Conservation (phyloP, 2,797 vertebrate genomes). For the Chelidonichthys spinosus region DNA sequence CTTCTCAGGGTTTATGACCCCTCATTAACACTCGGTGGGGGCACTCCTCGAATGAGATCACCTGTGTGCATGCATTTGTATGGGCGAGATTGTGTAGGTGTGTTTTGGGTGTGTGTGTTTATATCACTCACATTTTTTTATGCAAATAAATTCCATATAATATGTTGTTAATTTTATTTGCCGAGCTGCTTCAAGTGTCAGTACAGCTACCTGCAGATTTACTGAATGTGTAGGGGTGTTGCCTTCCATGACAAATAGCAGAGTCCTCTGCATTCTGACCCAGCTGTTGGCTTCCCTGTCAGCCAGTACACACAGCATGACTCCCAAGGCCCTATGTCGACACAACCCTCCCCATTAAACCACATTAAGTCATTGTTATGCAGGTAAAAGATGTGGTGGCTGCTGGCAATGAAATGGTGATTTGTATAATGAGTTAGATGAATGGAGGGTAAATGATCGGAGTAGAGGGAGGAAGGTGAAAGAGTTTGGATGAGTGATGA, state of each 20-base stretch:
- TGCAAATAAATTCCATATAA: slow-evolving; percentile 36
- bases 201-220: slow-evolving; percentile 19
- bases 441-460: slow-evolving; percentile 33
- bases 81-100: slow-evolving; percentile 14
- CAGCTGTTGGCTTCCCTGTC: slow-evolving; percentile 32
- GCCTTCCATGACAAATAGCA: slow-evolving; percentile 31
- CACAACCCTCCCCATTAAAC: slow-evolving; percentile 39
- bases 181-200: slow-evolving; percentile 20
- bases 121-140: slow-evolving; percentile 4
- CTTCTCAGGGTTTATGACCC: slow-evolving; percentile 68
- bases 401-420: slow-evolving; percentile 36
- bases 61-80: slow-evolving; percentile 37
- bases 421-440: slow-evolving; percentile 42
- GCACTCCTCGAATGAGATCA: slow-evolving; percentile 39
- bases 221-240: slow-evolving; percentile 9
- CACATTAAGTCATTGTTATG: slow-evolving; percentile 41
- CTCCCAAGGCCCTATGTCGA: slow-evolving; percentile 35
- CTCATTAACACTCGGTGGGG: slow-evolving; percentile 76
- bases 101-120: slow-evolving; percentile 10
- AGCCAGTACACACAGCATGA: slow-evolving; percentile 36
- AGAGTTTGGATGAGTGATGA: slow-evolving; percentile 42
- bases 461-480: slow-evolving; percentile 29
- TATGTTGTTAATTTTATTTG: slow-evolving; percentile 30
- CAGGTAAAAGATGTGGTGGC: slow-evolving; percentile 25
- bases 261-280: slow-evolving; percentile 51